Evolutionary conservation across 2,797 vertebrate genomes (phyloP), one percentile per base, ranked within the genome.

Genomic region (Mareca strepera): DNA sequence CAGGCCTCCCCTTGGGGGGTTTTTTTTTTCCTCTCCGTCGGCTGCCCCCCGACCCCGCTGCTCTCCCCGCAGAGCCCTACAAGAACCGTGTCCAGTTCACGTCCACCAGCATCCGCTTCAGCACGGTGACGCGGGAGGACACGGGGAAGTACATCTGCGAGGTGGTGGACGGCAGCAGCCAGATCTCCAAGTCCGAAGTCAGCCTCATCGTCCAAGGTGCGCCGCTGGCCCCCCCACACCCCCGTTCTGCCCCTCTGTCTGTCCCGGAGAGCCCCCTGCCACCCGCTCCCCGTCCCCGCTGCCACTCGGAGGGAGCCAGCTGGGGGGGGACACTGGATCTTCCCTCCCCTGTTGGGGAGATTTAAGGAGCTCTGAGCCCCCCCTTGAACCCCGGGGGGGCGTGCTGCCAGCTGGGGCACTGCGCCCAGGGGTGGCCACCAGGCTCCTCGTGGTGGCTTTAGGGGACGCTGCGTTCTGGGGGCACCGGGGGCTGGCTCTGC

Each of bases 191-290:
- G 53, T 88, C 21, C 4, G 56, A 3, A 5, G 90, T 99, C 48
- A 90, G 80, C 43, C 97, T 99, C 82, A 96, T 96, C 3, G 98
- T 99, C 53, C 97, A 98, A 59, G 99, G 99, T 99, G 96, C n/a
- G 95, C 6, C 13, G 48, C 23, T 14, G 31, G 18, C 37, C 37
- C 31, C 20, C 12, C 55, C 55, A 12, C 23, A 9, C 7, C 35
- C 52, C 7, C 37, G 9, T 2, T 14, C 43, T 13, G 37, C 37
- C 11, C 8, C 31, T 11, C 31, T 17, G 18, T 29, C 23, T 9
- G 29, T 18, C 44, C 35, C 25, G 11, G 11, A 20, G 53, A 55
- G 29, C 53, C 53, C 20, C 11, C 15, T 11, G 29, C 18, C 43
- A 41, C 43, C 44, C 31, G 14, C 9, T 12, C 73, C 21, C 11